Percentiles rank a stretch among this genome's conserved stretches.
These are phyloP conservation scores for Solea senegalensis DNA, from an alignment of 2,113 vertebrate species.

Conservation along the genomic window DNA sequence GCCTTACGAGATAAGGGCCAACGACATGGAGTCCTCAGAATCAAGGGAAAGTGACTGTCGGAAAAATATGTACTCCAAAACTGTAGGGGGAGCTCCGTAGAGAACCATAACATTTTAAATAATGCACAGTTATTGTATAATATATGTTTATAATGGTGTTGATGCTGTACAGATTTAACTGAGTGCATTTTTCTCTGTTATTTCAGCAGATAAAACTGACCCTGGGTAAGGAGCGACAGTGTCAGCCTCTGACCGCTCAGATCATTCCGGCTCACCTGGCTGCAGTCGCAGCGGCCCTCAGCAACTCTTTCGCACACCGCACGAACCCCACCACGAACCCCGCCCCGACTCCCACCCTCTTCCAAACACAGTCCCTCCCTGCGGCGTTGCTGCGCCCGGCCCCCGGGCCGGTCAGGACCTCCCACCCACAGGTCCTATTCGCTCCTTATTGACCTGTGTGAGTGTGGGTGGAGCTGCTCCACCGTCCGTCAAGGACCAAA, in stretches of 20 bases:
- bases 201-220: slow-evolving; percentile 87
- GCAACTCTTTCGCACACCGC: slow-evolving; percentile 88
- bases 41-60: too few species aligned
- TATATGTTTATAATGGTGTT: too few species aligned
- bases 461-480: slow-evolving; percentile 8
- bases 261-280: slow-evolving; percentile 92
- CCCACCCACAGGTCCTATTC: slow-evolving; percentile 93
- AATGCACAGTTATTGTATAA: too few species aligned
- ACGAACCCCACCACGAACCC: slow-evolving; percentile 83
- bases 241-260: slow-evolving; percentile 86
- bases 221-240: slow-evolving; percentile 87
- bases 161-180: background rate
- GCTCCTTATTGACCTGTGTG: slow-evolving; percentile 89
- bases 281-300: slow-evolving; percentile 83
- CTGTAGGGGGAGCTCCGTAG: too few species aligned
- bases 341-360: slow-evolving; percentile 82
- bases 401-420: slow-evolving; percentile 94
- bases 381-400: slow-evolving; percentile 91
- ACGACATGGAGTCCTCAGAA: too few species aligned
- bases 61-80: too few species aligned
- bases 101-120: too few species aligned
- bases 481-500: slow-evolving; percentile 26
- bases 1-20: too few species aligned
- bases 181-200: background rate
- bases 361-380: slow-evolving; percentile 90